Conservation (phyloP, 1,140 invertebrate species). For the Fopius arisanus region DNA sequence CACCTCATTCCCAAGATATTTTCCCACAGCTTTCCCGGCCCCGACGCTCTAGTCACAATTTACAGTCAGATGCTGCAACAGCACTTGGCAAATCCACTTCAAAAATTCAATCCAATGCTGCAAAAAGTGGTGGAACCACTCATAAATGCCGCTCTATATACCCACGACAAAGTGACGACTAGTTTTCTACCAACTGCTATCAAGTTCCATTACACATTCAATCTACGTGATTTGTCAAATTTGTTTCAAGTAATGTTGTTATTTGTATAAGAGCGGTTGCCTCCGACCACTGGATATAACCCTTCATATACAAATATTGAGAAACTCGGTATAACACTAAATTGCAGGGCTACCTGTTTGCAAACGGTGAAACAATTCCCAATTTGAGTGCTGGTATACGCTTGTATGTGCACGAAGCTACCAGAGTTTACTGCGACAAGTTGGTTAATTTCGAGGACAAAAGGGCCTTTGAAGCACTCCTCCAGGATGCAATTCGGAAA, state of each 20-base stretch:
- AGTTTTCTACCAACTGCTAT: constrained; percentile 90
- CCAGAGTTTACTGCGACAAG: constrained; percentile 90
- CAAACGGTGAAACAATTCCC: constrained; percentile 79
- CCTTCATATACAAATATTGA: background rate
- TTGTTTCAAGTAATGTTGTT: constrained; percentile 76
- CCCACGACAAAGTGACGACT: constrained; percentile 80
- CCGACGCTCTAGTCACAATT: constrained; percentile 84
- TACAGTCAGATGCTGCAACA: constrained; percentile 84
- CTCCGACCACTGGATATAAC: background rate
- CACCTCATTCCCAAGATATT: background rate
- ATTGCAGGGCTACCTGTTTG: constrained; percentile 84
- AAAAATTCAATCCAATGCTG: constrained; percentile 73
- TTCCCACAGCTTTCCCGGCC: constrained; percentile 77
- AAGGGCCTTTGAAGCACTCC: constrained; percentile 76
- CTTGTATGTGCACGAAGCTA: constrained; percentile 90
- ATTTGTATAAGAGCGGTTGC: background rate
- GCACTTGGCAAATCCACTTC: constrained; percentile 73
- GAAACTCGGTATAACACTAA: constrained; percentile 14
- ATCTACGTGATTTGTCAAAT: constrained; percentile 90
- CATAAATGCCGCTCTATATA: constrained; percentile 75
- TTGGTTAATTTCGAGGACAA: constrained; percentile 76
- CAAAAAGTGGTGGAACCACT: constrained; percentile 70
- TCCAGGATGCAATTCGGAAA: constrained; percentile 83
- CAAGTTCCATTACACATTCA: constrained; percentile 96
- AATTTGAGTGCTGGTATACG: constrained; percentile 76